Base-by-base conservation (phyloP, 1,140 invertebrate genomes). In the Tyrophagus putrescentiae region DNA sequence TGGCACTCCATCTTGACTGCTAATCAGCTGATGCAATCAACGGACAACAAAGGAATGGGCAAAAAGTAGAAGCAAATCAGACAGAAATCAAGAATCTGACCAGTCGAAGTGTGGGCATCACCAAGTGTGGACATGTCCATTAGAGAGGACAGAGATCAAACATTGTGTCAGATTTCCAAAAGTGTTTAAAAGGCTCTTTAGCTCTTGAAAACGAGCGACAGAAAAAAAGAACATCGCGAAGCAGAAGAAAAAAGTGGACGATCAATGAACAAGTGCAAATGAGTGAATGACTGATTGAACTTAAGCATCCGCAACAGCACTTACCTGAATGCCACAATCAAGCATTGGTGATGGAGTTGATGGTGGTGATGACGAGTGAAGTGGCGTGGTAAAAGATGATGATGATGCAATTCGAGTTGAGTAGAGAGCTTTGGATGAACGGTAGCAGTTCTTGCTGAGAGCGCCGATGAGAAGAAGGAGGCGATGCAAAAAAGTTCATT, bases 321-420 rank as follows among this genome's bases (percentile, higher is more conserved):
- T 32, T 54, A 54, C 52, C 25, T 29, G 52, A 31, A 54, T 28
- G 32, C 25, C 52, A 27, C 52, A 54, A 54, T 54, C 52, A 34
- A 54, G 52, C 52, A 54, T 54, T 25, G 11, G 32, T 28, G 9
- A 32, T 2, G 52, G n/a, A n/a, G 3, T 53, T 21, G 18, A 32
- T 53, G 23, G 5, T 53, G 50, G 31, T 48, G 45, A 21, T 48
- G 45, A 9, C 31, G 45, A 9, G 23, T 48, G 25, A 3, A 42
- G 25, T 5, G 6, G 41, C 25, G n/a, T n/a, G n/a, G n/a, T n/a
- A n/a, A n/a, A n/a, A n/a, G n/a, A n/a, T n/a, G n/a, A n/a, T n/a
- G n/a, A n/a, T n/a, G n/a, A n/a, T n/a, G n/a, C n/a, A n/a, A n/a
- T n/a, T n/a, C n/a, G n/a, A n/a, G n/a, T n/a, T n/a, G n/a, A n/a